Percentiles rank a stretch among this genome's conserved stretches.
These are phyloP conservation scores for Tanytarsus gracilentus DNA, from an alignment of 2,888 invertebrate genomes.

Conservation along the genomic window DNA sequence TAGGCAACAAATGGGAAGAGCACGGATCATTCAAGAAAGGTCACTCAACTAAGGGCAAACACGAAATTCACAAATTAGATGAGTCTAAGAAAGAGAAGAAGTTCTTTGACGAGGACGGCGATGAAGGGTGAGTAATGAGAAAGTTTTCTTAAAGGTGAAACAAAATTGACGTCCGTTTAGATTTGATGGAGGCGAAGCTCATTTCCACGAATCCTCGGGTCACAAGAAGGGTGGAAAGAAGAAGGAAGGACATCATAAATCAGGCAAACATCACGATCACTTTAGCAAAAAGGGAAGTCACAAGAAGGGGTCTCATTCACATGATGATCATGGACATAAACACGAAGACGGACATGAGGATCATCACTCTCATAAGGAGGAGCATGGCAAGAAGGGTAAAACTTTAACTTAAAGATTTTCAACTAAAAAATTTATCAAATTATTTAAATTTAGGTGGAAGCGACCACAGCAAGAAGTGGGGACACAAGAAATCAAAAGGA, in stretches of 20 bases:
- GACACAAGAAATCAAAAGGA: constrained; percentile 48
- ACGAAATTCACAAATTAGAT: constrained; percentile 74
- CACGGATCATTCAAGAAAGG: constrained; percentile 66
- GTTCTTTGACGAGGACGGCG: constrained; percentile 78
- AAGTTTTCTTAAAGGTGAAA: neutral
- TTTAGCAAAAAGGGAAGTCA: constrained; percentile 73
- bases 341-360: constrained; percentile 66
- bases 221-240: constrained; percentile 73
- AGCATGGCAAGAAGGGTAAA: constrained; percentile 62
- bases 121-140: constrained; percentile 47
- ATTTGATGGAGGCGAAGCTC: constrained; percentile 73
- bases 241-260: constrained; percentile 73
- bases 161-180: no score
- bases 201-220: constrained; percentile 67
- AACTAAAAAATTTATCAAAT: neutral
- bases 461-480: constrained; percentile 71
- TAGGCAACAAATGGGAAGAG: constrained; percentile 27
- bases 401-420: neutral
- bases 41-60: constrained; percentile 77
- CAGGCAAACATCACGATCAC: constrained; percentile 64
- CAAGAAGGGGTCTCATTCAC: constrained; percentile 70
- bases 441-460: constrained; percentile 45
- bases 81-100: constrained; percentile 80
- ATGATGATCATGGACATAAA: constrained; percentile 72
- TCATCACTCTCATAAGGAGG: constrained; percentile 63